Evolutionary conservation across 2,113 vertebrate species (phyloP).

Genomic region (Ibidorhyncha struthersii): DNA sequence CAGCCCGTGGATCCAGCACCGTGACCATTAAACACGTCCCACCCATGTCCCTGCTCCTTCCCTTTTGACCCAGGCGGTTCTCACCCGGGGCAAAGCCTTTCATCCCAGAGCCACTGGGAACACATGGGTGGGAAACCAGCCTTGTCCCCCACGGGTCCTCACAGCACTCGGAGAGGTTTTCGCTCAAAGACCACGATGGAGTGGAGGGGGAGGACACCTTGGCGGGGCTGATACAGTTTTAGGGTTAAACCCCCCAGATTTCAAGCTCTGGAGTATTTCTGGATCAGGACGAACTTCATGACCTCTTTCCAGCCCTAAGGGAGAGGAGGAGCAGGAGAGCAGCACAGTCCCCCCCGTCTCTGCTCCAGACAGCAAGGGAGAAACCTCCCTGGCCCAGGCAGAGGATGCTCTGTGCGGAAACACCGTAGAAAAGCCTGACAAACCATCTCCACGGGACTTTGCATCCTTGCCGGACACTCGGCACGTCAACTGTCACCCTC

Average conservation of each 20-base stretch:
- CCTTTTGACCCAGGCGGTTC: background rate
- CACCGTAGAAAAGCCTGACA: background rate
- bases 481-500: background rate
- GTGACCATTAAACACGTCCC: background rate
- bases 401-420: background rate
- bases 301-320: background rate
- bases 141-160: accelerated
- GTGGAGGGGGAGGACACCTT: background rate
- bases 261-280: background rate
- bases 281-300: background rate
- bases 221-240: background rate
- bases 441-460: background rate
- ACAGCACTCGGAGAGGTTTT: background rate
- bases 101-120: background rate
- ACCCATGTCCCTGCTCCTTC: background rate
- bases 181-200: background rate
- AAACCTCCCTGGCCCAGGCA: background rate
- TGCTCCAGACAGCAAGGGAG: background rate
- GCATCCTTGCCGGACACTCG: background rate
- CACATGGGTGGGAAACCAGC: background rate
- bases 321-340: background rate
- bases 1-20: accelerated
- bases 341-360: background rate
- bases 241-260: background rate
- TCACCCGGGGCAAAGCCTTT: background rate